A percentile compares a stretch with the other conserved stretches of the same genome.
Evolutionary conservation across 2,113 vertebrate species (phyloP).

Genomic region (Lycaon pictus): DNA sequence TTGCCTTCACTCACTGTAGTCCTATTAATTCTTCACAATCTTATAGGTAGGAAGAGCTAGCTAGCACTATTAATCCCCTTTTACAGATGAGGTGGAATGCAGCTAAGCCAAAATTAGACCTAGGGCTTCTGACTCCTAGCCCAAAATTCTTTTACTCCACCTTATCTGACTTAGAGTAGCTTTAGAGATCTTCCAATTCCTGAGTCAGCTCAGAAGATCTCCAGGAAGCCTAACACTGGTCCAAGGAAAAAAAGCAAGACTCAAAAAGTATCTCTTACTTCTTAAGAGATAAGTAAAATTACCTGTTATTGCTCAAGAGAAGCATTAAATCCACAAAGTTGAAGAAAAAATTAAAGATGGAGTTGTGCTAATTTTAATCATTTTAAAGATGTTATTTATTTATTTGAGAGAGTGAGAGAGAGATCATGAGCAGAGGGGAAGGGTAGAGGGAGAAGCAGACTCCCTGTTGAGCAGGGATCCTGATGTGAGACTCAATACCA

Average conservation of each 20-base stretch:
- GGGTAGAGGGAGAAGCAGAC: too few relatives aligned
- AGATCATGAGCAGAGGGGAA: too few relatives aligned
- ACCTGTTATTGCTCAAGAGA: background rate
- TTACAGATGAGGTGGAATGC: background rate
- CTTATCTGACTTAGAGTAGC: background rate
- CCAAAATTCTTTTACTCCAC: background rate
- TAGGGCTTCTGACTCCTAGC: background rate
- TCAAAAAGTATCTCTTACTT: background rate
- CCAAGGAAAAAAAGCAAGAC: background rate
- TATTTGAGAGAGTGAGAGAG: too few relatives aligned
- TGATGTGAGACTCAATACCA: too few relatives aligned
- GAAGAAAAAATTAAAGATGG: background rate
- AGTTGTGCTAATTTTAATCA: background rate
- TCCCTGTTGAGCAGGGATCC: too few relatives aligned
- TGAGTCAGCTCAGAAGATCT: background rate
- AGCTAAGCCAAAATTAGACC: background rate
- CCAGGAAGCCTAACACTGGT: background rate
- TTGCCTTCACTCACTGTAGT: background rate
- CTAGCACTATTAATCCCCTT: background rate
- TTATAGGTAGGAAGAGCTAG: background rate
- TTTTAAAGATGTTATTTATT: background rate
- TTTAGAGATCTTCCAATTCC: background rate
- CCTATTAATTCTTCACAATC: background rate
- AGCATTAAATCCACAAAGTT: background rate
- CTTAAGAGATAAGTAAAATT: background rate